Evolutionary conservation across 2,888 invertebrate genomes (phyloP).

Genomic region (Ceratothoa steindachneri): DNA sequence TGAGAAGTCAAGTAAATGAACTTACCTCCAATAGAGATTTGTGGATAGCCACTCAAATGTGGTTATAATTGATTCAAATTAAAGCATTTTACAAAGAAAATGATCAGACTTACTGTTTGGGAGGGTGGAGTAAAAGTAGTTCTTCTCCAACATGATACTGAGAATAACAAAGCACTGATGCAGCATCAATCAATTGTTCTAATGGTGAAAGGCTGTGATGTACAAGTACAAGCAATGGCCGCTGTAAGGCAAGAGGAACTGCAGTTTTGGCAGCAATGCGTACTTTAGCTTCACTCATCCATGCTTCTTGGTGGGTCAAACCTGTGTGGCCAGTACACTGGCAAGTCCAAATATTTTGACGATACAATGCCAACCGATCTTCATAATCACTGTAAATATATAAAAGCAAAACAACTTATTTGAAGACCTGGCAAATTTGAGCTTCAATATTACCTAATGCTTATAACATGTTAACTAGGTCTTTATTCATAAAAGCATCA

Average conservation of each 20-base stretch:
- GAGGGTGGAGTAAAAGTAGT: neutral
- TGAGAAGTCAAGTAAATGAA: no score
- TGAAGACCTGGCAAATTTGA: neutral
- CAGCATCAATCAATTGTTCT: slow-evolving; percentile 40
- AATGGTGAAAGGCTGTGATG: slow-evolving; percentile 52
- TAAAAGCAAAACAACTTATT: neutral
- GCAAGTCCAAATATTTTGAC: slow-evolving; percentile 54
- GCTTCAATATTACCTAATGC: neutral
- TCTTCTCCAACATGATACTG: slow-evolving; percentile 41
- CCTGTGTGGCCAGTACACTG: slow-evolving; percentile 54
- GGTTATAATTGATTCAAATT: no score
- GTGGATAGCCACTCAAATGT: no score
- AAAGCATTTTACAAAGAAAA: no score
- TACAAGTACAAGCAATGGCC: slow-evolving; percentile 52
- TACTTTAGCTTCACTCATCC: slow-evolving; percentile 53
- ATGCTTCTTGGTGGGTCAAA: slow-evolving; percentile 54
- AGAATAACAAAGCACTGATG: slow-evolving; percentile 29
- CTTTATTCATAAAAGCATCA: neutral
- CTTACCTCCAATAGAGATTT: no score
- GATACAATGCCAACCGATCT: slow-evolving; percentile 52
- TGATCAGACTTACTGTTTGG: neutral
- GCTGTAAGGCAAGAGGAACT: slow-evolving; percentile 52
- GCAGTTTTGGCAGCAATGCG: slow-evolving; percentile 52
- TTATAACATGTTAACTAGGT: neutral
- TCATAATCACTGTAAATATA: slow-evolving; percentile 52